A percentile compares a stretch with the other conserved stretches of the same genome.
phyloP scores from a whole-genome alignment of 1,140 invertebrate genomes.

The Caerostris extrusa region DNA sequence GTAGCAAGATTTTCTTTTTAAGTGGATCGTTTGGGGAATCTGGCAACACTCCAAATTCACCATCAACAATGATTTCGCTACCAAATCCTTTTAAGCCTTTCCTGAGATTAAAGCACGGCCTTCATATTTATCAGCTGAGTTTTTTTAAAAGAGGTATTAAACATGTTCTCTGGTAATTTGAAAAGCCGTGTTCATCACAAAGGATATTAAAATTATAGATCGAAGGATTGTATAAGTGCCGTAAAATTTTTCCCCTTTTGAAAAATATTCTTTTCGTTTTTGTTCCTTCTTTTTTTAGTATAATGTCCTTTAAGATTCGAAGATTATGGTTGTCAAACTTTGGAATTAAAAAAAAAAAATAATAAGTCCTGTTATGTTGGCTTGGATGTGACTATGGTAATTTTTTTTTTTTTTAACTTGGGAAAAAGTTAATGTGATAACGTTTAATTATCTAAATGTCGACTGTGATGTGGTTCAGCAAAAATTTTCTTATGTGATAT shows the following conservation, averaged over 20 bases:
- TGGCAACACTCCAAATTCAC: conserved; percentile 27
- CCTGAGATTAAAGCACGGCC: conserved; percentile 7
- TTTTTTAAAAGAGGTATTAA: conserved; percentile 50
- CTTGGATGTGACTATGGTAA: no score
- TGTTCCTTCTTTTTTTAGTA: not conserved
- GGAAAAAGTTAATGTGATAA: no score
- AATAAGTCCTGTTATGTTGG: no score
- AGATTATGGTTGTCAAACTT: not conserved
- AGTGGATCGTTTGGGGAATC: not conserved
- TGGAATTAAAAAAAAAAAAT: not conserved
- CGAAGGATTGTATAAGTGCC: not conserved
- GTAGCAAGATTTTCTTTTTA: not conserved
- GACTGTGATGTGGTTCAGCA: no score
- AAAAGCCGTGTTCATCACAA: conserved; percentile 22
- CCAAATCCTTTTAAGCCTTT: conserved; percentile 54
- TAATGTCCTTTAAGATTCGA: not conserved
- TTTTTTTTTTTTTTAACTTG: no score
- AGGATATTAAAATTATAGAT: conserved; percentile 52
- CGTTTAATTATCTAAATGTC: no score
- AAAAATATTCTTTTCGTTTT: not conserved
- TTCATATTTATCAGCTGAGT: conserved; percentile 17
- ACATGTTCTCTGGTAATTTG: not conserved
- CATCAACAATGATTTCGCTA: conserved; percentile 17
- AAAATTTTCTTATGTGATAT: no score
- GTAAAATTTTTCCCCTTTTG: not conserved